Conservation (phyloP, 2,888 invertebrate species). For the Ischnura elegans region DNA sequence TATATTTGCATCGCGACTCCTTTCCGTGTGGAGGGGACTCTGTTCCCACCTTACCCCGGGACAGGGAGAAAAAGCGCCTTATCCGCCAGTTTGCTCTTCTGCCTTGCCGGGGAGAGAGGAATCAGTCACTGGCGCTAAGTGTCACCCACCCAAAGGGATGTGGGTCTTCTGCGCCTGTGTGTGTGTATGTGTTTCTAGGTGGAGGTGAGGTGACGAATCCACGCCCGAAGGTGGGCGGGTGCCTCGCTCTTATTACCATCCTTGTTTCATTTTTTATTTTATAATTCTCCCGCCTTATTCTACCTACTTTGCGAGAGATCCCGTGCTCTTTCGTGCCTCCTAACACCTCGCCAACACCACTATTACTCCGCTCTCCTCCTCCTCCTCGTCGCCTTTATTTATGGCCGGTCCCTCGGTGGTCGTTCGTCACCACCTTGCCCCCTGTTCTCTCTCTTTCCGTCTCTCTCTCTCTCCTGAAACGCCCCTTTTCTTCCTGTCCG, state of each 20-base stretch:
- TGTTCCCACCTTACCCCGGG: too few species aligned
- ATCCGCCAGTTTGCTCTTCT: not conserved
- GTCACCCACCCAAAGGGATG: not conserved
- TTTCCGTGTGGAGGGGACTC: not conserved
- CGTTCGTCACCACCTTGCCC: constrained; percentile 28
- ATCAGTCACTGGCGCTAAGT: not conserved
- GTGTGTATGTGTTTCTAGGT: not conserved
- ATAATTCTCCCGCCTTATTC: not conserved
- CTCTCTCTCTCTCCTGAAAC: not conserved
- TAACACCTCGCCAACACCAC: not conserved
- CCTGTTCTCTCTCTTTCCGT: not conserved
- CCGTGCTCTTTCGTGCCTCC: not conserved
- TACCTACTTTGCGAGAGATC: not conserved
- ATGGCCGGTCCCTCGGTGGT: not conserved
- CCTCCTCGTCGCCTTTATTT: not conserved
- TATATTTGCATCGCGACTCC: constrained; percentile 1
- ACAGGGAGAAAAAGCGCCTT: not conserved
- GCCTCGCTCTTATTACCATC: not conserved
- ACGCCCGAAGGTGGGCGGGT: not conserved
- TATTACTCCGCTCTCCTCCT: not conserved
- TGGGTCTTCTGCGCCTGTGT: too few species aligned
- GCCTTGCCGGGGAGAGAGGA: not conserved
- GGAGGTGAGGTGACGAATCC: not conserved
- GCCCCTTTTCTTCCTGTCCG: not conserved
- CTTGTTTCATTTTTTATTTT: not conserved